Percentiles rank a stretch among this genome's conserved stretches.
Evolutionary conservation across 53 echinoderm and acorn worm genomes (phyloP).

Genomic region (Paracentrotus lividus): DNA sequence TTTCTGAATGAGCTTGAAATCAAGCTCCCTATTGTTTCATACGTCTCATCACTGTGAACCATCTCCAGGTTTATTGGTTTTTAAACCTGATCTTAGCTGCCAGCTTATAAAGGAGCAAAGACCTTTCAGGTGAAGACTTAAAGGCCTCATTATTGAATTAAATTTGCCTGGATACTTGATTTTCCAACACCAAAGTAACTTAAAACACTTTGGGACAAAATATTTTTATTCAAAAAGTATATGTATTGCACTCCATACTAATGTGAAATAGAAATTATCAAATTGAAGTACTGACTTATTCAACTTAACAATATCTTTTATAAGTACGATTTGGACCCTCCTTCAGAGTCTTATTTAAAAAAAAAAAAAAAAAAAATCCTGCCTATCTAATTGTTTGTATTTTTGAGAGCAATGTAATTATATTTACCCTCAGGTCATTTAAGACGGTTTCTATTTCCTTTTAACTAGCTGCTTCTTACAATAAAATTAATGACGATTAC

Average conservation of each 20-base stretch:
- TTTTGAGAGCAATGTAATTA: not conserved
- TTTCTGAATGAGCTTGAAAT: not conserved
- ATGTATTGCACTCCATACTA: not conserved
- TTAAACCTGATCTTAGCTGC: constrained; percentile 24
- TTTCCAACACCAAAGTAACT: not conserved
- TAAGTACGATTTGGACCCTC: not conserved
- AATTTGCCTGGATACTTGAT: not conserved
- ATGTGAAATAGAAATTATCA: not conserved
- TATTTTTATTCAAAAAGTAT: not conserved
- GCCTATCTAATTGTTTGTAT: not conserved
- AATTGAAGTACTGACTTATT: not conserved
- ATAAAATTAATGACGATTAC: not conserved
- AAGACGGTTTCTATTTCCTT: not conserved
- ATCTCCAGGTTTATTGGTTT: constrained; percentile 35
- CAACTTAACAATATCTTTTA: not conserved
- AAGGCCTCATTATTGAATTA: not conserved
- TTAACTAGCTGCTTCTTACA: not conserved
- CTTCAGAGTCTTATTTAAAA: not conserved
- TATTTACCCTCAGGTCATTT: not conserved
- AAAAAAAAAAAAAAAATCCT: not conserved
- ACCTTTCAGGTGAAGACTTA: not conserved
- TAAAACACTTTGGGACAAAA: not conserved
- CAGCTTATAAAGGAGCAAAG: not conserved
- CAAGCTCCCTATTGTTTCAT: not conserved
- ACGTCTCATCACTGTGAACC: not conserved